Base-by-base conservation (phyloP, 2,888 invertebrate species). In the Balanococcus diminutus region DNA sequence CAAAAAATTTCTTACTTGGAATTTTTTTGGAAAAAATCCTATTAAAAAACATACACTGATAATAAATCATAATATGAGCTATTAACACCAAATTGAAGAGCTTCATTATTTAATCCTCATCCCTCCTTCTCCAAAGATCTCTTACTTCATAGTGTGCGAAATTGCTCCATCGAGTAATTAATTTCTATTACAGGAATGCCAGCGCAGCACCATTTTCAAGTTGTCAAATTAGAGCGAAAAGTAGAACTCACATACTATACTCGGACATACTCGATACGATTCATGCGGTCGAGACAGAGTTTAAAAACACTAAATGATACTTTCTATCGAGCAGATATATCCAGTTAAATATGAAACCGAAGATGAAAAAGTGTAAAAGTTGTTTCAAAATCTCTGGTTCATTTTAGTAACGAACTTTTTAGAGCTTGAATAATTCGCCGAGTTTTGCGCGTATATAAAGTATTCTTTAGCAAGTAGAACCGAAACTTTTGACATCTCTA, bases 401-500 rank as follows among this genome's bases (percentile, higher is more conserved):
- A n/a, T 75, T 32, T 75, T 36, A n/a, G 75, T 36, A 75, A 75
- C 75, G n/a, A 75, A 75, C 28, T 75, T 36, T 32, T 75, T 75
- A 14, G n/a, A 75, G 75, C 75, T 32, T 75, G n/a, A 75, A 75
- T 75, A 75, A 75, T 75, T 75, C 75, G 75, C n/a, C 31, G 32
- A 75, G 75, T 75, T 67, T 67, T 25, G 25, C 25, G 61, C 11
- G 19, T 56, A 56, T 19, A 19, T 56, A 19, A n/a, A 51, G 19
- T 51, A 51, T 51, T 51, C 51, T 67, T n/a, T 25, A 25, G 61
- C 28, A n/a, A 3, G 32, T 32, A 75, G 32, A 75, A 75, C 75
- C 75, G 32, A 75, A 75, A 75, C 75, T 75, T 75, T 16, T 75
- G 75, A 75, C 75, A 75, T n/a, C 75, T n/a, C n/a, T 75, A 36